Conservation (phyloP, 2,888 invertebrate genomes). For the Melanchra persicariae region DNA sequence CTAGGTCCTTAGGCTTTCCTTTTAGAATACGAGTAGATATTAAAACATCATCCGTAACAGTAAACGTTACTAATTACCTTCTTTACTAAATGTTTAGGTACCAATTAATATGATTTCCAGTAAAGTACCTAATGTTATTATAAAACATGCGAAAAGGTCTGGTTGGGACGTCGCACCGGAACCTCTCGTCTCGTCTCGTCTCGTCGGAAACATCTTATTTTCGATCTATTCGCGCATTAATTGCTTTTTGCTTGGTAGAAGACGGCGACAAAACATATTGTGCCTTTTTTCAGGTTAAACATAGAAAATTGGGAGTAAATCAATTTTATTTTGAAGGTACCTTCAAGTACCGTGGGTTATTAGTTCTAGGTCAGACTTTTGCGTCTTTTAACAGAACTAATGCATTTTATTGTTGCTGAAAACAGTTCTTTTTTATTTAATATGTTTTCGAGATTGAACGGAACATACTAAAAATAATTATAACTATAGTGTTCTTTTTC, state of each 20-base stretch:
- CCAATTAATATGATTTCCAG: not conserved
- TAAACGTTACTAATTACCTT: not conserved
- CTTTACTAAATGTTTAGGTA: no score
- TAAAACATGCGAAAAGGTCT: slow-evolving; percentile 13
- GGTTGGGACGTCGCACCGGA: not conserved
- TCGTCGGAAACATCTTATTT: slow-evolving; percentile 1
- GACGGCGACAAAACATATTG: not conserved
- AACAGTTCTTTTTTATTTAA: not conserved
- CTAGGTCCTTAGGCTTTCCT: no score
- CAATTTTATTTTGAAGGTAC: not conserved
- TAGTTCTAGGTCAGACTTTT: not conserved
- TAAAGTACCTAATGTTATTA: slow-evolving; percentile 12
- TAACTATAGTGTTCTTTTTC: no score
- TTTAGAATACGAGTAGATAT: no score
- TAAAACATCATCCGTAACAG: no score
- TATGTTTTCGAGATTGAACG: no score
- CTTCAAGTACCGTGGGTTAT: no score
- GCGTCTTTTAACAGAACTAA: not conserved
- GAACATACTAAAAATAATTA: no score
- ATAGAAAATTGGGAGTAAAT: not conserved
- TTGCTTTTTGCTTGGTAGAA: not conserved
- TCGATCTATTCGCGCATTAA: not conserved
- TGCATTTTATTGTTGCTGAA: not conserved
- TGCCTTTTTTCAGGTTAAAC: not conserved
- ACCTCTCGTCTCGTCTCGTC: no score